Evolutionary conservation across 2,113 vertebrate species (phyloP).

Genomic region (Gallinago jamesoni): DNA sequence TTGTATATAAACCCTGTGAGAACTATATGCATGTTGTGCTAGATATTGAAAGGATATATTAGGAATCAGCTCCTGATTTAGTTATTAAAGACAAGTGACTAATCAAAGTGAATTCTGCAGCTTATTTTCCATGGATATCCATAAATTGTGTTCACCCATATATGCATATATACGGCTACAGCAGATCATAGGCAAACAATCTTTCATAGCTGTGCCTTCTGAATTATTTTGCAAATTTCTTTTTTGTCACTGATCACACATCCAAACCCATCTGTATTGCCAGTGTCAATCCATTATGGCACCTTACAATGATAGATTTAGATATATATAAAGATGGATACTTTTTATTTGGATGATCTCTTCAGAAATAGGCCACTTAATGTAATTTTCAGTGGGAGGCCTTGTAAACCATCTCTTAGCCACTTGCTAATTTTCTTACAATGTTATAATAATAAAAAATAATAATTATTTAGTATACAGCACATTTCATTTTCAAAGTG

Average conservation of each 20-base stretch:
- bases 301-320: neutral
- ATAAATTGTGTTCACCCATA: neutral
- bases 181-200: neutral
- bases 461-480: conserved; percentile 58
- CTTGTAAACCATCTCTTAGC: conserved; percentile 17
- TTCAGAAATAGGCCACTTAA: neutral
- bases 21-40: neutral
- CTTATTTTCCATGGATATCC: neutral
- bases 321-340: neutral
- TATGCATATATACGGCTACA: neutral
- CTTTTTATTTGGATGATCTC: neutral
- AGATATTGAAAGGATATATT: neutral
- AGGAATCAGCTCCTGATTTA: neutral
- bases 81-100: neutral
- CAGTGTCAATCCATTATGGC: neutral
- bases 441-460: conserved; percentile 56
- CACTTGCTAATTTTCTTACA: conserved; percentile 45
- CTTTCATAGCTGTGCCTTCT: neutral
- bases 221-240: neutral
- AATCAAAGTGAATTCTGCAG: neutral
- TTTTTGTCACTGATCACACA: neutral
- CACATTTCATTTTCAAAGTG: conserved; percentile 62
- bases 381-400: conserved; percentile 39
- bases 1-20: neutral
- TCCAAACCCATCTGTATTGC: neutral